Conservation (phyloP, 92 coral and sea anemone genomes). For the Paramuricea clavata region DNA sequence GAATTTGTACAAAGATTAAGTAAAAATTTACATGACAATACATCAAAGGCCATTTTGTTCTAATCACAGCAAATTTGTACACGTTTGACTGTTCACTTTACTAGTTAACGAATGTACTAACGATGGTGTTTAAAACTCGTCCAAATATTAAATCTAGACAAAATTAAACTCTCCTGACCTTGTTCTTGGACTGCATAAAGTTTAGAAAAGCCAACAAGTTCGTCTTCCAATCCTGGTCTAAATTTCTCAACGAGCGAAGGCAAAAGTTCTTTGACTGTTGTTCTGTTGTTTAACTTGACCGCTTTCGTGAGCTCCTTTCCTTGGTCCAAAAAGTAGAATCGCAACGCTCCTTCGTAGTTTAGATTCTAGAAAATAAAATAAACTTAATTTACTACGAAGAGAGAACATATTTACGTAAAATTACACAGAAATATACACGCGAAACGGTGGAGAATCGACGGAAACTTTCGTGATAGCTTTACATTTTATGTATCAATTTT, state of each 20-base stretch:
- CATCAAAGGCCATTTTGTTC: slow-evolving; percentile 42
- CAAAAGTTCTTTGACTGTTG: slow-evolving; percentile 88
- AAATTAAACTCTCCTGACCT: slow-evolving; percentile 26
- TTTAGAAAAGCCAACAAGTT: slow-evolving; percentile 83
- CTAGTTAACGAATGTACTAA: background rate
- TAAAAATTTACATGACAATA: slow-evolving; percentile 15
- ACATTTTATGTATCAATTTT: background rate
- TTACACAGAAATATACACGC: background rate
- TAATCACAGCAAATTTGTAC: background rate
- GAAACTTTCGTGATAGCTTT: background rate
- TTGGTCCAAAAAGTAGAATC: slow-evolving; percentile 95
- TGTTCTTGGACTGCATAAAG: slow-evolving; percentile 93
- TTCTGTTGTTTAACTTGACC: slow-evolving; percentile 78
- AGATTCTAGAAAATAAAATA: slow-evolving; percentile 65
- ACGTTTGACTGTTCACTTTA: background rate
- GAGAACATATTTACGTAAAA: background rate
- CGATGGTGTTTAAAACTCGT: background rate
- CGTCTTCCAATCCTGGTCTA: slow-evolving; percentile 87
- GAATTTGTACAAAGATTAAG: background rate
- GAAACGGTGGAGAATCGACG: background rate
- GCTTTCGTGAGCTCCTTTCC: slow-evolving; percentile 96
- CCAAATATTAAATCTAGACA: background rate
- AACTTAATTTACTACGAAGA: background rate
- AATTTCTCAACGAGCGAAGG: slow-evolving; percentile 95
- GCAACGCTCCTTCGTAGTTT: slow-evolving; percentile 93